Evolutionary conservation across 2,113 vertebrate species (phyloP).

Genomic region (Todiramphus chloris): DNA sequence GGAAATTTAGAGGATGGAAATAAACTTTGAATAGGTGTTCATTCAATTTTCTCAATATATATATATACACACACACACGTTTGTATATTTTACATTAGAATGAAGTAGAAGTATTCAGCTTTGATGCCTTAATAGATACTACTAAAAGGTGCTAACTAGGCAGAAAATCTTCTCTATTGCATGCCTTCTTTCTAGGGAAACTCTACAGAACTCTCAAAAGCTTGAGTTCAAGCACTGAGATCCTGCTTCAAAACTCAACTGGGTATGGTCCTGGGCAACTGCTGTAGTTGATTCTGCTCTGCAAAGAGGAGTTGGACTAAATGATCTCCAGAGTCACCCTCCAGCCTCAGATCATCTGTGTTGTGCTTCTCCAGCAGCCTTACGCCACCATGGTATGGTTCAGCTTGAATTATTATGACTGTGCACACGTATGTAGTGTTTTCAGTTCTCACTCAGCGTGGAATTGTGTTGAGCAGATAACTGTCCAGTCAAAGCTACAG

Average conservation of each 20-base stretch:
- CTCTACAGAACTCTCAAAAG: not conserved
- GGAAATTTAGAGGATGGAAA: not conserved
- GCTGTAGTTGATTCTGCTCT: not conserved
- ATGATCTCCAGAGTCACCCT: not conserved
- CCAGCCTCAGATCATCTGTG: not conserved
- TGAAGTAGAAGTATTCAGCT: not conserved
- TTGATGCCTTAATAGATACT: not conserved
- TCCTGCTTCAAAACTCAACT: not conserved
- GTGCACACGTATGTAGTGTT: rapidly evolving
- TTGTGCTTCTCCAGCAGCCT: not conserved
- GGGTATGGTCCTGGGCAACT: not conserved
- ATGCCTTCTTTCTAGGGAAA: not conserved
- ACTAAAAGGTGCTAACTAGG: not conserved
- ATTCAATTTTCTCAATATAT: not conserved
- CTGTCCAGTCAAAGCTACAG: not conserved
- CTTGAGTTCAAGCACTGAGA: not conserved
- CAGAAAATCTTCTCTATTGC: not conserved
- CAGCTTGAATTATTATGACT: not conserved
- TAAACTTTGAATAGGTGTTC: not conserved
- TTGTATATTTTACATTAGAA: not conserved
- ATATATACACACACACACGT: not conserved
- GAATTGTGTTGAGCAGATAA: not conserved
- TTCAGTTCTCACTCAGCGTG: not conserved
- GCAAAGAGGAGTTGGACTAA: not conserved
- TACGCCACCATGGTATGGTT: not conserved